Conservation (phyloP, 2,888 invertebrate species). For the Chirona hameri region DNA sequence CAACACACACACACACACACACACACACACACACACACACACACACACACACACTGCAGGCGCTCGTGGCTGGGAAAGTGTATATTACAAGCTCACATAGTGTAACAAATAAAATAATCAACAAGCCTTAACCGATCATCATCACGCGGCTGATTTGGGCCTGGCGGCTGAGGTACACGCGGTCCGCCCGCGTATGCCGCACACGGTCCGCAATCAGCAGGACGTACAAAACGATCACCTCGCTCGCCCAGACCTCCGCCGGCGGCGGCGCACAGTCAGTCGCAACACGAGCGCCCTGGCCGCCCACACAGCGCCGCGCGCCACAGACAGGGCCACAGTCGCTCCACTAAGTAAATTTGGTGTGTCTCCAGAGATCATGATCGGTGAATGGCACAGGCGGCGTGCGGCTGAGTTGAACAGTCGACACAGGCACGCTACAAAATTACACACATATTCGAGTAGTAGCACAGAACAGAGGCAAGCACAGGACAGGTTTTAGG, state of each 20-base stretch:
- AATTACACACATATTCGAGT: too few relatives aligned
- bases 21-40: too few relatives aligned
- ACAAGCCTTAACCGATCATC: slow-evolving; percentile 9
- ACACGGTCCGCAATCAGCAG: not conserved
- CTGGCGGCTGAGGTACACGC: not conserved
- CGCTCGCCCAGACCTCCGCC: not conserved
- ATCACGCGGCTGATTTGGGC: not conserved
- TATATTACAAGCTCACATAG: slow-evolving; percentile 27
- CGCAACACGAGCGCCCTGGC: not conserved
- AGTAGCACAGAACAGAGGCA: too few relatives aligned
- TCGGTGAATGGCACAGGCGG: not conserved
- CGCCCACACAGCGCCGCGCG: not conserved
- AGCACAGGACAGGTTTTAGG: too few relatives aligned
- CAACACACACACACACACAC: too few relatives aligned
- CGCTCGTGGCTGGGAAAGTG: not conserved
- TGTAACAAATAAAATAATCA: slow-evolving; percentile 29
- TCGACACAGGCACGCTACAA: not conserved
- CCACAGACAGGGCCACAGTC: not conserved
- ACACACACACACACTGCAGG: too few relatives aligned
- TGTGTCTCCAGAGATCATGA: not conserved
- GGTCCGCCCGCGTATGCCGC: not conserved
- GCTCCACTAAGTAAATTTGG: slow-evolving; percentile 5
- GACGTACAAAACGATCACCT: not conserved
- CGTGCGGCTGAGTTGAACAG: not conserved
- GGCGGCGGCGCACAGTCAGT: not conserved